Evolutionary conservation across 2,113 vertebrate genomes (phyloP).

Genomic region (Mastomys coucha): DNA sequence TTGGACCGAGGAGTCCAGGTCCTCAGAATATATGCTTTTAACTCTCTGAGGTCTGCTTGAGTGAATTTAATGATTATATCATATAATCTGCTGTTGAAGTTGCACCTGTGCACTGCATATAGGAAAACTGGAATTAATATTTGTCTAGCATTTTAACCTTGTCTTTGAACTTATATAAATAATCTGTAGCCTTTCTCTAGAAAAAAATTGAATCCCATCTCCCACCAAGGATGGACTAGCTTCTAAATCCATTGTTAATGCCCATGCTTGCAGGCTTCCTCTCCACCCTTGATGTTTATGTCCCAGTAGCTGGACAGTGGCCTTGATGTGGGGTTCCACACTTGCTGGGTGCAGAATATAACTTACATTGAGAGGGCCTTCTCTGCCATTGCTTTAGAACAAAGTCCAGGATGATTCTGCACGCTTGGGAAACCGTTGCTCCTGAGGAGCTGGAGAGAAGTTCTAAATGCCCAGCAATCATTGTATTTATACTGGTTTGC

Average conservation of each 20-base stretch:
- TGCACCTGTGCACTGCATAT: slow-evolving; percentile 93
- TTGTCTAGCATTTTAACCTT: slow-evolving; percentile 92
- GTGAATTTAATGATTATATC: slow-evolving; percentile 92
- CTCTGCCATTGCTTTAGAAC: slow-evolving; percentile 44
- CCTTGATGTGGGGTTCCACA: not conserved
- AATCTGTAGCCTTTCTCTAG: slow-evolving; percentile 78
- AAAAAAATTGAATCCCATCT: slow-evolving; percentile 77
- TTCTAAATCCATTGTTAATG: slow-evolving; percentile 67
- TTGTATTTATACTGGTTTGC: slow-evolving; percentile 51
- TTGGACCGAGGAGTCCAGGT: slow-evolving; percentile 90
- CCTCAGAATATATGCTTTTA: slow-evolving; percentile 93
- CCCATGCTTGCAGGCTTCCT: slow-evolving; percentile 72
- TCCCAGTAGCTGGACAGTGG: not conserved
- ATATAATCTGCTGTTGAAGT: slow-evolving; percentile 89
- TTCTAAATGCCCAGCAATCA: not conserved
- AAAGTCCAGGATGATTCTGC: slow-evolving; percentile 45
- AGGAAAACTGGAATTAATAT: slow-evolving; percentile 91
- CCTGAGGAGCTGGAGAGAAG: not conserved
- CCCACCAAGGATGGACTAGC: slow-evolving; percentile 53
- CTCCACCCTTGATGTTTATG: slow-evolving; percentile 67
- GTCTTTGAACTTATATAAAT: slow-evolving; percentile 88
- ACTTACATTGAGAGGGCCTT: not conserved
- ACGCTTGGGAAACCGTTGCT: slow-evolving; percentile 25
- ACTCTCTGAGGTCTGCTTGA: slow-evolving; percentile 92
- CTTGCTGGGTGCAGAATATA: not conserved